These are phyloP conservation scores for Microctonus brassicae DNA, from an alignment of 2,888 invertebrate genomes.

Conservation along the genomic window DNA sequence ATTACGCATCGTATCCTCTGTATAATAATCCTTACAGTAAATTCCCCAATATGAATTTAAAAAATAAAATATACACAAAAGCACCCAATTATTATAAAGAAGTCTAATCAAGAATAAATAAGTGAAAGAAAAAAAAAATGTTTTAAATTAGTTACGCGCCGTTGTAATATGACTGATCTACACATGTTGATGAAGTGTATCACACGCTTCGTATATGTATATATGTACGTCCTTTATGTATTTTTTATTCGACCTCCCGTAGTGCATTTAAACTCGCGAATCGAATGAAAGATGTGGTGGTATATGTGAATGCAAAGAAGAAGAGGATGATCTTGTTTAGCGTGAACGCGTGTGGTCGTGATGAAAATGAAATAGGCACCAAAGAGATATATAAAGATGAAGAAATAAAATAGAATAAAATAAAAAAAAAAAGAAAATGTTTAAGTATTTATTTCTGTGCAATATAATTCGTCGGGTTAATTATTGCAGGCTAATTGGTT, in stretches of 20 bases:
- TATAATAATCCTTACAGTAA: neutral
- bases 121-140: neutral
- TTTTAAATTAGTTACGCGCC: conserved; percentile 19
- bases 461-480: too few relatives aligned
- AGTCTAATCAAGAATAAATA: neutral
- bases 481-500: too few relatives aligned
- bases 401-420: too few relatives aligned
- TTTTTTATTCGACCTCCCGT: conserved; percentile 25
- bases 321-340: neutral
- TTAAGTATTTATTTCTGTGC: too few relatives aligned
- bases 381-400: too few relatives aligned
- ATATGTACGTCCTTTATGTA: neutral
- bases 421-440: too few relatives aligned
- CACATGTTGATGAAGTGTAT: conserved; percentile 21
- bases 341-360: neutral
- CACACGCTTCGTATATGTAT: neutral
- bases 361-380: too few relatives aligned
- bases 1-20: neutral
- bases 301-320: neutral
- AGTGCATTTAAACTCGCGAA: conserved; percentile 25
- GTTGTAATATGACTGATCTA: conserved; percentile 28
- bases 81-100: neutral
- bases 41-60: too few relatives aligned
- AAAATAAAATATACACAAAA: neutral
- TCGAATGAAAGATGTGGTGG: conserved; percentile 17